Conservation (phyloP, 2,113 vertebrate species). For the Alexandromys fortis region DNA sequence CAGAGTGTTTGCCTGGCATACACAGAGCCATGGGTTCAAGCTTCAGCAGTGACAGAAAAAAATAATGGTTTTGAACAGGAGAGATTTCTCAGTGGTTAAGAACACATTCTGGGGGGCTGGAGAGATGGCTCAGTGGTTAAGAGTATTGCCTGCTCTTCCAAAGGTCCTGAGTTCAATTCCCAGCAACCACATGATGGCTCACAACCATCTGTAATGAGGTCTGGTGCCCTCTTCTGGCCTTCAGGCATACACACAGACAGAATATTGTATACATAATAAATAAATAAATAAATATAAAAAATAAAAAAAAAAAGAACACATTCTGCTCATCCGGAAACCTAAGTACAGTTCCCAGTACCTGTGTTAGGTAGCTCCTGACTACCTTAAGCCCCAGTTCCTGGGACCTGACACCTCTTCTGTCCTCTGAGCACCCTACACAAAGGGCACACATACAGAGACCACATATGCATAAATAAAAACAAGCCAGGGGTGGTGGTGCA, state of each 20-base stretch:
- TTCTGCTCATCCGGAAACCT: neutral
- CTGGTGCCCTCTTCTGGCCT: no score
- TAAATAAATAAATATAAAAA: no score
- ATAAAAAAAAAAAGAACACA: no score
- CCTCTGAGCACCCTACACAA: neutral
- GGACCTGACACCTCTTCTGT: neutral
- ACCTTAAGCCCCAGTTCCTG: neutral
- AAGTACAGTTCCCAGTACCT: neutral
- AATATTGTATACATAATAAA: no score
- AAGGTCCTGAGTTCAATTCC: no score
- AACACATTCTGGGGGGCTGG: neutral
- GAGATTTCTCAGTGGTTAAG: neutral
- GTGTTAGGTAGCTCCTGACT: no score
- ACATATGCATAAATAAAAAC: neutral
- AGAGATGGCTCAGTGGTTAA: no score
- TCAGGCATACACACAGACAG: no score
- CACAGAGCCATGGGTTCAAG: neutral
- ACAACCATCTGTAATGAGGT: no score
- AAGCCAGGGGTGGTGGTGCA: neutral
- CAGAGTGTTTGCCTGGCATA: neutral
- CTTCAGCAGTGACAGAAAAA: neutral
- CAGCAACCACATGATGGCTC: no score
- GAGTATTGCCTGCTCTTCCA: no score
- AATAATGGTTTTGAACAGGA: neutral
- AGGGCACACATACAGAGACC: neutral